Evolutionary conservation across 37 sponge, comb jelly and placozoan species (phyloP).

Genomic region (Agelas oroides): DNA sequence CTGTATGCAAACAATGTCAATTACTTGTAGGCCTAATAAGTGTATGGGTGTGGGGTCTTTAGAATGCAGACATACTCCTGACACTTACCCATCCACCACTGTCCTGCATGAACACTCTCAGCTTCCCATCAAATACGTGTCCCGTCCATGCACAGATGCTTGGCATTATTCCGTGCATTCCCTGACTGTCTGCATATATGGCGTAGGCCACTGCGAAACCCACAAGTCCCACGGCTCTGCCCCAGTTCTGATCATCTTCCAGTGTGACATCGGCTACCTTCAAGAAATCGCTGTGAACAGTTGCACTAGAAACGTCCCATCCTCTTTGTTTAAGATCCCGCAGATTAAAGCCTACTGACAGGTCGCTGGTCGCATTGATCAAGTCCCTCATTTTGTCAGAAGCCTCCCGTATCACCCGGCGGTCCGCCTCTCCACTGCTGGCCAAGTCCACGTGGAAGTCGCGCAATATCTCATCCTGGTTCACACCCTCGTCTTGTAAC

Average conservation of each 20-base stretch:
- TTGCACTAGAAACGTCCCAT: slow-evolving; percentile 25
- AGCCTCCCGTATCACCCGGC: neutral
- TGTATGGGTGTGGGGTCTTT: neutral
- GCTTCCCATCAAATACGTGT: slow-evolving; percentile 30
- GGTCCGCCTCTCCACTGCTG: neutral
- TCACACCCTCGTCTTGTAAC: no score
- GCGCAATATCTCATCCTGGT: neutral
- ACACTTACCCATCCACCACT: slow-evolving; percentile 76
- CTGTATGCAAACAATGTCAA: no score
- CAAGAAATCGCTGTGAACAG: slow-evolving; percentile 42
- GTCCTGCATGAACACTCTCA: slow-evolving; percentile 41
- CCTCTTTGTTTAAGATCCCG: neutral
- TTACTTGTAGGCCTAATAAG: no score
- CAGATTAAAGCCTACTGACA: neutral
- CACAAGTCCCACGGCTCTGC: slow-evolving; percentile 55
- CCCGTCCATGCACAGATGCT: slow-evolving; percentile 61
- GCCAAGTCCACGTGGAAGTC: neutral
- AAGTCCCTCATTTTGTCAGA: neutral
- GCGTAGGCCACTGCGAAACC: slow-evolving; percentile 55
- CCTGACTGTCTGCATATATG: slow-evolving; percentile 12
- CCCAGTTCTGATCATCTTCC: slow-evolving; percentile 60
- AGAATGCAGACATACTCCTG: neutral
- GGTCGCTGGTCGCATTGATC: no score
- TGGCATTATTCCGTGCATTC: slow-evolving; percentile 27
- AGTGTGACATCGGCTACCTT: slow-evolving; percentile 27